phyloP scores from a whole-genome alignment of 2,113 vertebrate species.

The Dunckerocampus dactyliophorus region DNA sequence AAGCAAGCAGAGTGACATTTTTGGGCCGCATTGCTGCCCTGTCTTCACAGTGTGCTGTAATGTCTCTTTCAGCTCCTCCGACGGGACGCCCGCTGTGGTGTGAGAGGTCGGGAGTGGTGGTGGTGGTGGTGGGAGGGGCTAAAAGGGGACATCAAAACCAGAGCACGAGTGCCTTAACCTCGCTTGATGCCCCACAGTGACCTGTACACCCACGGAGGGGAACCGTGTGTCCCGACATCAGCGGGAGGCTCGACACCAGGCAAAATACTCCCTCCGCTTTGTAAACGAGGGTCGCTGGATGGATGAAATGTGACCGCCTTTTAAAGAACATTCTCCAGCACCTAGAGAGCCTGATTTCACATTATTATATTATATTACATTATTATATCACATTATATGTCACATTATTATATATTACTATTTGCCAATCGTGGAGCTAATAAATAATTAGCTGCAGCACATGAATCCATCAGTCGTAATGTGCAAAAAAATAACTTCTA shows the following conservation, averaged over 20 bases:
- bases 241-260: constrained; percentile 43
- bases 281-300: constrained; percentile 47
- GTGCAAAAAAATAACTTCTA: not conserved
- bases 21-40: constrained; percentile 12
- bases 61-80: constrained; percentile 52
- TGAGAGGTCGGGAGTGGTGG: constrained; percentile 54
- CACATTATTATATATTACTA: not conserved
- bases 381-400: too few relatives aligned
- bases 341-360: too few relatives aligned
- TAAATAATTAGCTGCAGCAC: not conserved
- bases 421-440: too few relatives aligned
- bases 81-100: constrained; percentile 43
- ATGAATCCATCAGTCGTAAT: not conserved
- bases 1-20: constrained; percentile 9
- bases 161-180: constrained; percentile 58
- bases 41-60: constrained; percentile 33
- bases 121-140: constrained; percentile 53
- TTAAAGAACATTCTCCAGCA: too few relatives aligned
- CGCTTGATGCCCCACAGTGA: constrained; percentile 25
- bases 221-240: constrained; percentile 39
- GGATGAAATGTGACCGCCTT: constrained; percentile 57
- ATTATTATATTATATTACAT: too few relatives aligned
- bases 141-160: constrained; percentile 65
- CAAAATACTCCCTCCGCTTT: constrained; percentile 30
- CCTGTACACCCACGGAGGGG: constrained; percentile 40